phyloP scores from a whole-genome alignment of 1,140 invertebrate genomes.

The Phthorimaea operculella region DNA sequence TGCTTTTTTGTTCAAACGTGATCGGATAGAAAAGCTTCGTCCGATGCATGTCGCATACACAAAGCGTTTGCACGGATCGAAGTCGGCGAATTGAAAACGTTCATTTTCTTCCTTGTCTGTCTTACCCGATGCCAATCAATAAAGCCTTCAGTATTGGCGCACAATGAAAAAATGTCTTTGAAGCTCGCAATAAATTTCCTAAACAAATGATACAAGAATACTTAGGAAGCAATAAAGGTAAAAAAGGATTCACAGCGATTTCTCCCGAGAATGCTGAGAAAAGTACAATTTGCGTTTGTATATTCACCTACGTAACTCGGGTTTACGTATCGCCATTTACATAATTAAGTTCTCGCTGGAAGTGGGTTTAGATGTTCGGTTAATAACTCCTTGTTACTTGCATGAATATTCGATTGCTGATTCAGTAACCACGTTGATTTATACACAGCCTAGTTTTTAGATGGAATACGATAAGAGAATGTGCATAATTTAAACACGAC shows the following conservation, averaged over 20 bases:
- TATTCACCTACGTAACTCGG: slow-evolving; percentile 4
- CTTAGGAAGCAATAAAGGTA: too few relatives aligned
- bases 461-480: slow-evolving; percentile 4
- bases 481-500: too few relatives aligned
- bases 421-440: slow-evolving; percentile 10
- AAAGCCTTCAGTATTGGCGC: too few relatives aligned
- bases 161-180: too few relatives aligned
- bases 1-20: slow-evolving; percentile 51
- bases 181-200: too few relatives aligned
- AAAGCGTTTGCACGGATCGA: slow-evolving; percentile 27
- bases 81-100: too few relatives aligned
- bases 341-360: slow-evolving; percentile 34
- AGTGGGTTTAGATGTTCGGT: slow-evolving; percentile 35
- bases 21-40: slow-evolving; percentile 37
- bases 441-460: slow-evolving; percentile 11
- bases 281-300: not conserved
- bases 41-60: slow-evolving; percentile 38
- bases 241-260: too few relatives aligned
- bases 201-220: too few relatives aligned
- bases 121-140: too few relatives aligned
- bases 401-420: slow-evolving; percentile 38
- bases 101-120: too few relatives aligned
- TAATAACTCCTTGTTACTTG: slow-evolving; percentile 29
- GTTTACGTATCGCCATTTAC: slow-evolving; percentile 24
- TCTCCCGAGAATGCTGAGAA: slow-evolving; percentile 15